phyloP scores from a whole-genome alignment of 2,113 vertebrate genomes.

The Pipa parva region DNA sequence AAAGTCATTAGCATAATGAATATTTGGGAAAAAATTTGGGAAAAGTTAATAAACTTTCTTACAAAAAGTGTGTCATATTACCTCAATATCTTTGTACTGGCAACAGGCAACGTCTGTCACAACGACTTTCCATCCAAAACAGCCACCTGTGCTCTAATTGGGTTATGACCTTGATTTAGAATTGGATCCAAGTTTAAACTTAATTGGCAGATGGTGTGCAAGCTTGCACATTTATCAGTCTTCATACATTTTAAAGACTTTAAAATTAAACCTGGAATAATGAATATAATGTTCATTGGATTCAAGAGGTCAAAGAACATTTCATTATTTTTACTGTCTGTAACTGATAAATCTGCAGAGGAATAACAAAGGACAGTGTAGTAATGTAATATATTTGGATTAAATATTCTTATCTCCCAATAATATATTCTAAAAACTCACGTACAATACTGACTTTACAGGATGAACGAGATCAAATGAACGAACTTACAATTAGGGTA shows the following conservation, averaged over 20 bases:
- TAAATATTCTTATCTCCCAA: background rate
- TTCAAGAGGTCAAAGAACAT: slow-evolving; percentile 10
- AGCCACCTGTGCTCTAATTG: slow-evolving; percentile 8
- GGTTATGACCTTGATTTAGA: slow-evolving; percentile 23
- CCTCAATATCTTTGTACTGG: background rate
- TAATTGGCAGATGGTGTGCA: slow-evolving; percentile 37
- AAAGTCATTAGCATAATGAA: too few species aligned
- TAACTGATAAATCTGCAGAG: slow-evolving; percentile 7
- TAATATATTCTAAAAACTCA: background rate
- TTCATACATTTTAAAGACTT: slow-evolving; percentile 22
- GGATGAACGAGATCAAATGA: background rate
- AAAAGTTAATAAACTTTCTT: too few species aligned
- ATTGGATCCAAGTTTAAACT: slow-evolving; percentile 6
- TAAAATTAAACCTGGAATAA: slow-evolving; percentile 17
- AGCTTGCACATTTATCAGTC: slow-evolving; percentile 11
- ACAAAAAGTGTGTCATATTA: too few species aligned
- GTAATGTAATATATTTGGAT: slow-evolving; percentile 6
- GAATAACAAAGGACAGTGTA: background rate
- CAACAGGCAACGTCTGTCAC: background rate
- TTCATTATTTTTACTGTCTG: background rate
- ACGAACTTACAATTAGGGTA: too few species aligned
- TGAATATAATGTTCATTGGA: slow-evolving; percentile 8
- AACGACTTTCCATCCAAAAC: background rate
- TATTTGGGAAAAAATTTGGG: too few species aligned
- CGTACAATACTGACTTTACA: background rate